Evolutionary conservation across 2,888 invertebrate genomes (phyloP), one percentile per base, ranked within the genome.

Genomic region (Andrena marginata): DNA sequence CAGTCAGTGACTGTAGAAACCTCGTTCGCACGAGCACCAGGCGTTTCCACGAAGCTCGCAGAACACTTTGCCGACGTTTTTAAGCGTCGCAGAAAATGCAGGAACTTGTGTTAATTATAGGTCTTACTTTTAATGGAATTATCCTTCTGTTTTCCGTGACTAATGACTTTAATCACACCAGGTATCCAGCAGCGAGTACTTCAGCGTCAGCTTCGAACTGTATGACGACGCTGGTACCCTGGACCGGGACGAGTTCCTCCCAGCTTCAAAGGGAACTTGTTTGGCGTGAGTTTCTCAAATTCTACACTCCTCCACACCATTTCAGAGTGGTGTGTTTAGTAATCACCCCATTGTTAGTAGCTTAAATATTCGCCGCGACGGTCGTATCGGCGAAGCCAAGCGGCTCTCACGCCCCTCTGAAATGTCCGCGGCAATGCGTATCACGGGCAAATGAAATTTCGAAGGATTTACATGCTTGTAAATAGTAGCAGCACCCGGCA

Each of bases 101-200:
- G 42, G 4, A 42, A 42, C 42, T 42, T 42, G 16, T 5, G 42
- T 16, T 42, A 42, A 42, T 16, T 42, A 16, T 42, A 42, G 10
- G 16, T 16, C 16, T 42, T 5, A 42, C 13, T 42, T 42, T 42
- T 16, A 5, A 42, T 42, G 4, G 42, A 42, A 42, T 59, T 31
- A 60, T 16, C 6, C n/a, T 10, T 31, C 42, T 16, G 42, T 42
- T 42, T 13, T 13, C 51, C 35, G 20, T 20, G 49, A 71, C 60
- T 49, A 42, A 42, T 42, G 13, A 13, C 16, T 26, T 5, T 2
- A 10, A 33, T 73, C 73, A 10, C 13, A 56, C 16, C 94, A 96
- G 96, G 96, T 96, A 91, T 96, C 96, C 72, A 97, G 96, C 93
- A 96, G 96, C 89, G 97, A 97, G 91, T 97, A 96, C 92, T 96